Evolutionary conservation across 2,113 vertebrate genomes (phyloP), one percentile per base, ranked within the genome.

Genomic region (Callithrix jacchus): DNA sequence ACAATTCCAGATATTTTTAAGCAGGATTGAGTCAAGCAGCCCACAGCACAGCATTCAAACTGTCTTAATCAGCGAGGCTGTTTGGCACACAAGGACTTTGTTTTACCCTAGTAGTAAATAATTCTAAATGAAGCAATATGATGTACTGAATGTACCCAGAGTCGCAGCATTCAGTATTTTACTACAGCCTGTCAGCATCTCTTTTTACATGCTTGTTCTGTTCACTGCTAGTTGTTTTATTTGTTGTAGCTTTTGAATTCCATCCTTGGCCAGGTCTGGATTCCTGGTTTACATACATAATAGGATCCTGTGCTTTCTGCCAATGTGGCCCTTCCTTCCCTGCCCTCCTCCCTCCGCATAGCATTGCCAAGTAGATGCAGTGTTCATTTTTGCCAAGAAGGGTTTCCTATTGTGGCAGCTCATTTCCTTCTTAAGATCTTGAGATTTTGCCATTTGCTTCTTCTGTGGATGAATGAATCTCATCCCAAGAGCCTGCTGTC

Each of bases 1-100:
- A 98, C 97, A 96, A 89, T 96, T 93, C 70, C 64, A 56, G 93
- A 96, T 98, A 97, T 97, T 98, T 98, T 98, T 98, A 98, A 98
- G 98, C 85, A 95, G 98, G 96, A 87, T 98, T 98, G 96, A 98
- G 87, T 96, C 96, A 83, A 93, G 94, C 97, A 97, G 86, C 95
- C 54, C 82, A 25, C 95, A 83, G 83, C 58, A 66, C 68, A 87
- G 58, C 90, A 89, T 95, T 98, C 96, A 90, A n/a, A 96, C n/a
- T 66, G 66, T 97, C 97, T 91, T 91, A 20, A 74, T 30, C 94
- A 96, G 70, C 61, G 90, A 93, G 95, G 68, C 92, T 83, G 82
- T 76, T 45, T 97, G 92, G 83, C 97, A 94, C 81, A 94, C 94
- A 96, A 13, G 2, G 82, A 61, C 1, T 18, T 91, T 94, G 87